A percentile compares a stretch with the other conserved stretches of the same genome.
Evolutionary conservation across 2,797 vertebrate species (phyloP).

Genomic region (Coregonus sp.): DNA sequence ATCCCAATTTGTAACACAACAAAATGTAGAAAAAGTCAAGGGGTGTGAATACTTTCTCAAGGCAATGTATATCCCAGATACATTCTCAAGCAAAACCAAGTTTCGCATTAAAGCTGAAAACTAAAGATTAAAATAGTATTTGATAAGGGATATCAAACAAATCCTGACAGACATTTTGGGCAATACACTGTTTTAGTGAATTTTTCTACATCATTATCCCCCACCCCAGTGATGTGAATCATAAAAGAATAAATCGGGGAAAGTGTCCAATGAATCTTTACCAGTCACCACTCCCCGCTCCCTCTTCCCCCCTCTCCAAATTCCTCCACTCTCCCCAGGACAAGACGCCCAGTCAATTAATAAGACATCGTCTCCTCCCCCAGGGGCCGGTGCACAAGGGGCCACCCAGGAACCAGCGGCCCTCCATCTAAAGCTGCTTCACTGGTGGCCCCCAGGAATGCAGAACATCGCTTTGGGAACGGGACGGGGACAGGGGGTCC

Average conservation of each 20-base stretch:
- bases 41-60: too few relatives aligned
- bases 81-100: too few relatives aligned
- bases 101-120: neutral
- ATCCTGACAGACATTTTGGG: neutral
- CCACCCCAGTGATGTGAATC: slow-evolving; percentile 49
- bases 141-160: neutral
- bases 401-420: slow-evolving; percentile 91
- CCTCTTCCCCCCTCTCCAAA: slow-evolving; percentile 59
- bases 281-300: slow-evolving; percentile 20
- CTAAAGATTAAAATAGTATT: neutral
- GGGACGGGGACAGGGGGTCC: slow-evolving; percentile 30
- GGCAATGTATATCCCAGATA: too few relatives aligned
- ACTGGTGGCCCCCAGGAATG: slow-evolving; percentile 96
- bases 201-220: neutral
- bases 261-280: slow-evolving; percentile 44
- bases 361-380: slow-evolving; percentile 85
- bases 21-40: too few relatives aligned
- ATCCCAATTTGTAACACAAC: too few relatives aligned
- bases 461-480: slow-evolving; percentile 69
- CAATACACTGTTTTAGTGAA: neutral
- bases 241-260: slow-evolving; percentile 60
- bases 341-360: slow-evolving; percentile 85
- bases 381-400: slow-evolving; percentile 72
- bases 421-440: slow-evolving; percentile 89
- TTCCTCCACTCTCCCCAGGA: slow-evolving; percentile 77